A percentile compares a stretch with the other conserved stretches of the same genome.
Evolutionary conservation across 1,140 invertebrate genomes (phyloP).

Genomic region (Dinoponera quadriceps): DNA sequence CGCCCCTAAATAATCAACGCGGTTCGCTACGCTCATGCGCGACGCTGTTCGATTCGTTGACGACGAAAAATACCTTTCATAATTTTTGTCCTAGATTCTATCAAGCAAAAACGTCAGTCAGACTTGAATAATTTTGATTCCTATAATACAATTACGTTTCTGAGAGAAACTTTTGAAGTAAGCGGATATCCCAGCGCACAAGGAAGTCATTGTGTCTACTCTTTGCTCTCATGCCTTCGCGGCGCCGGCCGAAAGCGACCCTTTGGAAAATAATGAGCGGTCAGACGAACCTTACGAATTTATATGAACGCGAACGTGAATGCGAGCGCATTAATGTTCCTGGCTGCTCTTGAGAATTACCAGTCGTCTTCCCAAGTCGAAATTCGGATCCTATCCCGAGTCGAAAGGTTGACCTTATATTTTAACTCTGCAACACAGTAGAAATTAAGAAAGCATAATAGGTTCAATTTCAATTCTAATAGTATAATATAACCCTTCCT

Average conservation of each 20-base stretch:
- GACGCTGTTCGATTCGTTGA: no score
- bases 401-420: no score
- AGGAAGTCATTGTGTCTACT: conserved; percentile 9
- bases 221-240: neutral
- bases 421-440: no score
- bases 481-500: no score
- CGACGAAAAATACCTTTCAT: no score
- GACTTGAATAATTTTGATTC: neutral
- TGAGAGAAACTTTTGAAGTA: neutral
- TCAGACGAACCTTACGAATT: neutral
- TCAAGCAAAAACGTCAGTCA: neutral
- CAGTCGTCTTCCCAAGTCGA: neutral
- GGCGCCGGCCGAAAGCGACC: neutral
- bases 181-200: neutral
- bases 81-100: neutral
- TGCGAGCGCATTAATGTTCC: neutral
- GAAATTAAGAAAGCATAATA: no score
- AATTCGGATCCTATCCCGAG: no score
- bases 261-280: neutral
- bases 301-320: no score
- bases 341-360: conserved; percentile 18
- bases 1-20: no score
- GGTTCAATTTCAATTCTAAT: no score
- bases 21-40: no score
- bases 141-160: neutral